A percentile compares a stretch with the other conserved stretches of the same genome.
Conservation (phyloP, 2,888 invertebrate species). For the Capitulum mitella region DNA sequence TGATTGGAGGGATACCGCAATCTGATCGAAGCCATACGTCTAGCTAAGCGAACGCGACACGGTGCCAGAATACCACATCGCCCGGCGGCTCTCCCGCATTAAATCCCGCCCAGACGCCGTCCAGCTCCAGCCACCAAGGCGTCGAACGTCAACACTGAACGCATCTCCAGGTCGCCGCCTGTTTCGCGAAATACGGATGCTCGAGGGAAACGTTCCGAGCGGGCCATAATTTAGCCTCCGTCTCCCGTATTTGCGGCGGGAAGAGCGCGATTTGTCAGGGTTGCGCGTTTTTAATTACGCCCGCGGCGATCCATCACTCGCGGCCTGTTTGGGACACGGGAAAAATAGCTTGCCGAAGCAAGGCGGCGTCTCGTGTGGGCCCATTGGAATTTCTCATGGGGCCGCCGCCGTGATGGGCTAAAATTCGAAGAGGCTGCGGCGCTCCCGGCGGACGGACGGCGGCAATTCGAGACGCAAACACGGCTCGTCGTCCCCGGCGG, state of each 20-base stretch:
- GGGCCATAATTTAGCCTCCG: background rate
- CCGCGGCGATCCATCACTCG: background rate
- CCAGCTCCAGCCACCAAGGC: too few species aligned
- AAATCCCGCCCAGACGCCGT: too few species aligned
- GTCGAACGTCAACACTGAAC: too few species aligned
- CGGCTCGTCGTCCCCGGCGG: background rate
- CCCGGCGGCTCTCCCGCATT: too few species aligned
- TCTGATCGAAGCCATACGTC: background rate
- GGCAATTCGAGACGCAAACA: background rate
- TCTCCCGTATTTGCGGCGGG: background rate
- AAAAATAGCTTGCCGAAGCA: background rate
- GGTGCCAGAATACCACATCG: background rate
- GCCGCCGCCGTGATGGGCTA: background rate
- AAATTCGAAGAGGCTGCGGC: background rate
- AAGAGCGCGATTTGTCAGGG: background rate
- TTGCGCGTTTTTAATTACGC: background rate
- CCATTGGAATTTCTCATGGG: slow-evolving; percentile 6
- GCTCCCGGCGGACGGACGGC: background rate
- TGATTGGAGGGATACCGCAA: background rate
- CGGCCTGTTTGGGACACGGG: background rate
- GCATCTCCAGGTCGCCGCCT: too few species aligned
- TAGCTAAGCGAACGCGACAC: background rate
- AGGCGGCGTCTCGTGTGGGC: background rate
- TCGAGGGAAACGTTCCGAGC: background rate
- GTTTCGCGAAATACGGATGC: too few species aligned